Base-by-base conservation (phyloP, 2,113 vertebrate species). In the Crotalus viridis region DNA sequence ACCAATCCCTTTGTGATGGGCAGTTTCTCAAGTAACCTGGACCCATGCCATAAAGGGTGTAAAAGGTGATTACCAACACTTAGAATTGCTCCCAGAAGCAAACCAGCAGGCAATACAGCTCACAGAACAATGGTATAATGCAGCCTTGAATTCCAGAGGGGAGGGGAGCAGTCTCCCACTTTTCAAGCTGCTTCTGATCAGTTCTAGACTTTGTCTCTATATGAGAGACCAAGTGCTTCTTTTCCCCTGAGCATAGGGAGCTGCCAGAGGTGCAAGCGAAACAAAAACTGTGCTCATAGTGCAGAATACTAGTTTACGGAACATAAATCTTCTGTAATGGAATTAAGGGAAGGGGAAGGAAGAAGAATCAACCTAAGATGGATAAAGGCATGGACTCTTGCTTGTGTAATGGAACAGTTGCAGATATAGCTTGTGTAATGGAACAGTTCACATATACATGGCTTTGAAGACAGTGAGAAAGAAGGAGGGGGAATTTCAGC, bases 361-460 rank as follows among this genome's bases (percentile, higher is more conserved):
- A 24, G 57, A 59, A 24, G 57, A 59, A 1, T 59, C 22, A 15
- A 59, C 22, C 57, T 59, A 59, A 3, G 46, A 19, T 61, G 46
- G 21, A 43, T 26, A 54, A 88, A 92, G 12, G 21, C 46, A 43
- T 54, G 39, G 24, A 54, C 5, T 56, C 33, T 39, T 54, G 39
- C 48, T 87, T 43, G 94, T 74, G 85, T 55, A 61, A 89, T 91
- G 87, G 48, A 69, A 94, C 94, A 98, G 98, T 95, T 98, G 69
- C 98, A 97, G 96, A 28, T 69, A 57, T 87, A 33, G 39, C 15
- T 8, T 43, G 94, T 74, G 74, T 55, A 61, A 89, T 91, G 86
- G 48, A 74, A 94, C 94, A 98, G 98, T 94, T 98, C 98, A 97
- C 7, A 98, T 7, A 90, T 98, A 24, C 97, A 98, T 87, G 97